These are phyloP conservation scores for Brachypodius melanocephalos DNA, from an alignment of 2,113 vertebrate species.

Conservation along the genomic window DNA sequence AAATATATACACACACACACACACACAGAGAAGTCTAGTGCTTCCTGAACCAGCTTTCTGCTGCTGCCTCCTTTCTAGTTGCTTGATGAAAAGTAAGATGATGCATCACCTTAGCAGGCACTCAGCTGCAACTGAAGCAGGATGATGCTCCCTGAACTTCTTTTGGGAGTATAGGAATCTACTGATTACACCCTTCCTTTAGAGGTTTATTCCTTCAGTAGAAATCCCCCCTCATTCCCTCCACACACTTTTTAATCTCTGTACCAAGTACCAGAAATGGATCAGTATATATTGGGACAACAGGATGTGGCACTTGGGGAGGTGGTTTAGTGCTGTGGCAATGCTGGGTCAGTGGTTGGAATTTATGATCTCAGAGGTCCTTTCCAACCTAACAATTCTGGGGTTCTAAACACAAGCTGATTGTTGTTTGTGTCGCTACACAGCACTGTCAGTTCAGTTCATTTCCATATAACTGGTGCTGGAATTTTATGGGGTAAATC, in stretches of 20 bases:
- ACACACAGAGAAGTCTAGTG: not conserved
- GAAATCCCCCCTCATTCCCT: not conserved
- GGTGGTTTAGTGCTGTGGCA: not conserved
- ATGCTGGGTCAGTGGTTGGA: not conserved
- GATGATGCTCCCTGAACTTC: not conserved
- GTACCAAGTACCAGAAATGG: not conserved
- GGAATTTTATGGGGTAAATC: not conserved
- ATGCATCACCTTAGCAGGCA: not conserved
- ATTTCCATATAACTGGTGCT: not conserved
- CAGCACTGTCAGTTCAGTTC: not conserved
- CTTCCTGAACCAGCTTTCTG: not conserved
- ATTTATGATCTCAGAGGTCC: not conserved
- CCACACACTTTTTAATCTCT: not conserved
- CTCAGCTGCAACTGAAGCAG: not conserved
- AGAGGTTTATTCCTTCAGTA: not conserved
- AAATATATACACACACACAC: fast-evolving
- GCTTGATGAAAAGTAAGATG: not conserved
- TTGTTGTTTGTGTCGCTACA: fast-evolving
- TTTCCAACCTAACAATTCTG: not conserved
- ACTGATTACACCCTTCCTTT: not conserved
- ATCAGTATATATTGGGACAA: fast-evolving
- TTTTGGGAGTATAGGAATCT: not conserved
- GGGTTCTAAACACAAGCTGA: not conserved
- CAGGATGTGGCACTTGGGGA: not conserved
- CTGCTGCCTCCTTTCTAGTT: not conserved